Percentiles rank a stretch among this genome's conserved stretches.
Conservation (phyloP, 37 sponge, comb jelly and placozoan species). For the Ianthella basta region DNA sequence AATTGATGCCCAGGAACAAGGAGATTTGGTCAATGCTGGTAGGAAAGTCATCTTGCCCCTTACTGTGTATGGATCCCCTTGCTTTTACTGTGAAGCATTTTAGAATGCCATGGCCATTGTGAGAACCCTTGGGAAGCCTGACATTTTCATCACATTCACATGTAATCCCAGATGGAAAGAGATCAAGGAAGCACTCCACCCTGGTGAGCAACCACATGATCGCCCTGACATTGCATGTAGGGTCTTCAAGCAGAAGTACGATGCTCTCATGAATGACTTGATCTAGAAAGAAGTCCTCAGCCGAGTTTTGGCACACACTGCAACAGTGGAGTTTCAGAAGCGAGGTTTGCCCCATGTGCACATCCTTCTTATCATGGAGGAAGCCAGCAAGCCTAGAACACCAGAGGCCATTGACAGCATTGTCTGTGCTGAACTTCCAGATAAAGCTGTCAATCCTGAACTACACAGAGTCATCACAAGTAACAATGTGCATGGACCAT, state of each 20-base stretch:
- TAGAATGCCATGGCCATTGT: too few relatives aligned
- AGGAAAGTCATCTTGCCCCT: too few relatives aligned
- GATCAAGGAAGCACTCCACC: neutral
- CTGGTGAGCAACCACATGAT: neutral
- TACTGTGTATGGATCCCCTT: too few relatives aligned
- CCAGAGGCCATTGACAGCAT: neutral
- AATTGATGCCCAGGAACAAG: too few relatives aligned
- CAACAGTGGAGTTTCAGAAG: constrained; percentile 41
- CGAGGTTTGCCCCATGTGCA: constrained; percentile 55
- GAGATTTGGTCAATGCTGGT: too few relatives aligned
- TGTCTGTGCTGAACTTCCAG: neutral
- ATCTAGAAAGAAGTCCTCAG: neutral
- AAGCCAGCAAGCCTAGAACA: neutral
- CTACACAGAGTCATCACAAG: neutral
- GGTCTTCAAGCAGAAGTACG: constrained; percentile 21
- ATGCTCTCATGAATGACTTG: constrained; percentile 14
- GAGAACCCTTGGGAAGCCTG: neutral
- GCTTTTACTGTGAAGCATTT: too few relatives aligned
- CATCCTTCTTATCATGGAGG: neutral
- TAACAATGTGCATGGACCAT: neutral
- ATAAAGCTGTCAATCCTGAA: neutral
- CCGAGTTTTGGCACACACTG: neutral
- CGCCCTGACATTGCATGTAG: constrained; percentile 18
- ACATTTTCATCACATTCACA: constrained; percentile 37
- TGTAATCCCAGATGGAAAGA: constrained; percentile 37